Evolutionary conservation across 2,888 invertebrate genomes (phyloP).

Genomic region (Troglohyphantes excavatus): DNA sequence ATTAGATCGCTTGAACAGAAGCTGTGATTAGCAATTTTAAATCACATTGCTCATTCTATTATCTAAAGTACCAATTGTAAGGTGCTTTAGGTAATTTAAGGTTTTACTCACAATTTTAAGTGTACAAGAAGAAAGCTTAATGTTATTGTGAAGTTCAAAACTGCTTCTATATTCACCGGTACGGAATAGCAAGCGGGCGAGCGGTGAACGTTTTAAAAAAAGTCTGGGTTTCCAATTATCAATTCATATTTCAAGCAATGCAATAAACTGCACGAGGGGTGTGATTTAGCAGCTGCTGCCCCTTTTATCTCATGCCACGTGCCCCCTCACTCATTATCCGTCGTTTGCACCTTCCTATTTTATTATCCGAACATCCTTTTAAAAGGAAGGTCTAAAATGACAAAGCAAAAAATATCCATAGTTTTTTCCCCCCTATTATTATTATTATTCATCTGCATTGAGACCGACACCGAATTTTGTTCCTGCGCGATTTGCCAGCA

Average conservation of each 20-base stretch:
- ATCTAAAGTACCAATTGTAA: too few species aligned
- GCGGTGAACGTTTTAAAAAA: too few species aligned
- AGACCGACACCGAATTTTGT: constrained; percentile 3
- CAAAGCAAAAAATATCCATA: constrained; percentile 36
- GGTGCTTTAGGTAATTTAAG: too few species aligned
- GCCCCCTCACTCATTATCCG: constrained; percentile 36
- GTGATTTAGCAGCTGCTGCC: background rate
- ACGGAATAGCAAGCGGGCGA: too few species aligned
- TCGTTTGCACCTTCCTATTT: constrained; percentile 55
- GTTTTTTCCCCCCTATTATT: background rate
- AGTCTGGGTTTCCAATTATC: background rate
- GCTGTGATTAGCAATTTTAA: too few species aligned
- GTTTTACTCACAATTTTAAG: too few species aligned
- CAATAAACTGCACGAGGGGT: background rate
- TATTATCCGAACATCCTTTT: constrained; percentile 45
- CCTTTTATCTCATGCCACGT: constrained; percentile 8
- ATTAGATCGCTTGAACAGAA: too few species aligned
- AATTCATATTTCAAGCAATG: background rate
- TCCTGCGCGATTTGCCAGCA: background rate
- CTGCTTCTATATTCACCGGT: too few species aligned
- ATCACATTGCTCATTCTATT: too few species aligned
- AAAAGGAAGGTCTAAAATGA: constrained; percentile 44
- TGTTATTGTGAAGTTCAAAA: too few species aligned
- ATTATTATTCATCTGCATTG: constrained; percentile 14
- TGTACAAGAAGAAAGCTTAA: too few species aligned